Evolutionary conservation across 2,888 invertebrate species (phyloP).

Genomic region (Sarcophaga carnaria): DNA sequence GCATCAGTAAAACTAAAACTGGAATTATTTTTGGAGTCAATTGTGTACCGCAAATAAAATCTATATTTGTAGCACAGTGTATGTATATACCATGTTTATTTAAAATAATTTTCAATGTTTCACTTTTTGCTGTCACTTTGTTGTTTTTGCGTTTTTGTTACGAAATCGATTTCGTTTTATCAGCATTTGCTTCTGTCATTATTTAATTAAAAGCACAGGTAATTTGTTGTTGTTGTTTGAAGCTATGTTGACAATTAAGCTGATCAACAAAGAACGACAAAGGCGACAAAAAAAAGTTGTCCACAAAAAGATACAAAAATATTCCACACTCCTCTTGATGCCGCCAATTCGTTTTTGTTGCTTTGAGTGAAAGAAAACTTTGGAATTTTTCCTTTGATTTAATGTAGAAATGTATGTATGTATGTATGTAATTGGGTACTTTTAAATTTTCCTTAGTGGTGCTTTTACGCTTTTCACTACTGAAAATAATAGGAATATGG

Average conservation of each 20-base stretch:
- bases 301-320: no score
- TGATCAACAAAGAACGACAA: background rate
- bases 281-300: background rate
- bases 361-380: background rate
- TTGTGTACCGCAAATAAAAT: no score
- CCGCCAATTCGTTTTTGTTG: background rate
- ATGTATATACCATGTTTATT: background rate
- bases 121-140: slow-evolving; percentile 24
- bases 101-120: slow-evolving; percentile 10
- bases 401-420: no score
- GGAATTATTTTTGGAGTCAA: no score
- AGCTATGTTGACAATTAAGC: slow-evolving; percentile 32
- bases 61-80: background rate
- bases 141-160: slow-evolving; percentile 23
- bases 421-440: no score
- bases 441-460: no score
- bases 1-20: no score
- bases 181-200: slow-evolving; percentile 60
- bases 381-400: background rate
- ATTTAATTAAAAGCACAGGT: slow-evolving; percentile 65
- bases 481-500: no score
- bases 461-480: no score
- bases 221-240: slow-evolving; percentile 52
- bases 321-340: no score
- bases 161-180: slow-evolving; percentile 57